Conservation (phyloP, 2,888 invertebrate genomes). For the Mayetiola destructor region DNA sequence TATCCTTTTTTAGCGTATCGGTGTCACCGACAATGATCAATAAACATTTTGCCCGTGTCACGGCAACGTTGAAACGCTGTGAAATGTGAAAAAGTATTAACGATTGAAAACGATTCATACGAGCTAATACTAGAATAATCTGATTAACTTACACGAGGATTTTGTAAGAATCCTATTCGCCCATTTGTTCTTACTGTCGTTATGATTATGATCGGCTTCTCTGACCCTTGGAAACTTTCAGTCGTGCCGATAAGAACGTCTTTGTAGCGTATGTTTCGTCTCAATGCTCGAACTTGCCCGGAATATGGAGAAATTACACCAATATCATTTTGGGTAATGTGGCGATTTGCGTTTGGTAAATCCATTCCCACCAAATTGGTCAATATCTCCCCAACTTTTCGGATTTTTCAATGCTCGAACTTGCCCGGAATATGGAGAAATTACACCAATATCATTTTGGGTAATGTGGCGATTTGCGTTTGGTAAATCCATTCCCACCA, state of each 20-base stretch:
- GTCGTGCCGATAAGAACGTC: constrained; percentile 62
- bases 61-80: neutral
- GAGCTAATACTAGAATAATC: too few species aligned
- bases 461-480: too few species aligned
- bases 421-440: constrained; percentile 41
- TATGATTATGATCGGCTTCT: constrained; percentile 64
- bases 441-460: constrained; percentile 47
- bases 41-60: neutral
- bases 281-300: constrained; percentile 30
- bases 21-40: neutral
- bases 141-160: neutral
- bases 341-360: too few species aligned
- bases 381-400: too few species aligned
- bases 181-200: constrained; percentile 57
- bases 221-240: constrained; percentile 78
- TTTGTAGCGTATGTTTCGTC: constrained; percentile 25
- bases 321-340: too few species aligned
- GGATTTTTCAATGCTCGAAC: constrained; percentile 30
- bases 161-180: neutral
- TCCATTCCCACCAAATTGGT: too few species aligned
- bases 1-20: neutral
- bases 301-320: constrained; percentile 46
- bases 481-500: too few species aligned
- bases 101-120: too few species aligned
- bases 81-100: too few species aligned